A percentile compares a stretch with the other conserved stretches of the same genome.
Evolutionary conservation across 1,140 invertebrate genomes (phyloP).

Genomic region (Muscidifurax raptorellus): DNA sequence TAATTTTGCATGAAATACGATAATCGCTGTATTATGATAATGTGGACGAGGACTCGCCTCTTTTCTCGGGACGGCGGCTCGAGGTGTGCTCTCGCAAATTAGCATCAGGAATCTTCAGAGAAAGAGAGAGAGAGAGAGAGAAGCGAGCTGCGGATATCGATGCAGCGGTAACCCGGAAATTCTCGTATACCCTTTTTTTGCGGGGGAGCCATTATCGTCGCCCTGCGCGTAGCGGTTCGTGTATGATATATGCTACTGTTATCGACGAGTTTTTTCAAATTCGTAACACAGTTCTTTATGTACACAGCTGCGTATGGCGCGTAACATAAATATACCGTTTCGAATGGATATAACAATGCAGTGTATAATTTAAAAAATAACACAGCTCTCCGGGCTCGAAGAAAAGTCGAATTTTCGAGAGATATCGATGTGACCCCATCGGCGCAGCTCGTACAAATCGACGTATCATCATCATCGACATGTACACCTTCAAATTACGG

Average conservation of each 20-base stretch:
- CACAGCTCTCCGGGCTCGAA: too few relatives aligned
- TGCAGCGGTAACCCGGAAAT: background rate
- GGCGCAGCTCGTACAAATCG: background rate
- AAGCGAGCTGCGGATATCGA: background rate
- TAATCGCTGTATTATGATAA: conserved; percentile 47
- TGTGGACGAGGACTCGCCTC: conserved; percentile 4
- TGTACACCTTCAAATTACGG: conserved; percentile 23
- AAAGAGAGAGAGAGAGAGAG: background rate
- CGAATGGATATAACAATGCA: too few relatives aligned
- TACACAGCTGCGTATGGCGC: too few relatives aligned
- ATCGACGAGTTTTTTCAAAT: background rate
- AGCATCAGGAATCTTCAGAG: background rate
- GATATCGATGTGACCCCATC: too few relatives aligned
- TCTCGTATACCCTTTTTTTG: background rate
- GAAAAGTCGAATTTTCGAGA: background rate
- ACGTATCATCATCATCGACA: background rate
- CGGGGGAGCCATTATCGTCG: too few relatives aligned
- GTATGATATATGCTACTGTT: background rate
- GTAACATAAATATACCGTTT: too few relatives aligned
- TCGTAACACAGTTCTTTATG: too few relatives aligned
- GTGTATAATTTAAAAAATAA: too few relatives aligned
- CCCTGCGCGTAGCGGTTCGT: background rate
- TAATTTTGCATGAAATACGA: conserved; percentile 35
- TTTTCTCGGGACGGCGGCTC: background rate
- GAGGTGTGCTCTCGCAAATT: conserved; percentile 23